Evolutionary conservation across 1,140 invertebrate genomes (phyloP).

Genomic region (Dreissena polymorpha): DNA sequence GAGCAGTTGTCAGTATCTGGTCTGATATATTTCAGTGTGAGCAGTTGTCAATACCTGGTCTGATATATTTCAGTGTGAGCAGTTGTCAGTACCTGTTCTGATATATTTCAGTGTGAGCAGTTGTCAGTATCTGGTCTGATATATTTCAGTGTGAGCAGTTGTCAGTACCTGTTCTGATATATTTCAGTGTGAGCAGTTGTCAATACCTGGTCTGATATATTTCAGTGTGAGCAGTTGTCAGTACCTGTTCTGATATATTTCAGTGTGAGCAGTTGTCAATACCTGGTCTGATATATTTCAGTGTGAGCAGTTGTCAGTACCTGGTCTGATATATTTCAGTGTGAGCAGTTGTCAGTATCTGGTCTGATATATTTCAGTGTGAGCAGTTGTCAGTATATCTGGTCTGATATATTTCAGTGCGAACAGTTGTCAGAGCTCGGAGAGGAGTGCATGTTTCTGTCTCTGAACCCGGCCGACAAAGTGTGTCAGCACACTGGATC

Average conservation of each 20-base stretch:
- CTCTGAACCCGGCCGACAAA: slow-evolving; percentile 17
- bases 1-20: slow-evolving; percentile 28
- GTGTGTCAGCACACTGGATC: slow-evolving; percentile 37
- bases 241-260: background rate
- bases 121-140: slow-evolving; percentile 6
- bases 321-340: slow-evolving; percentile 9
- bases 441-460: slow-evolving; percentile 44
- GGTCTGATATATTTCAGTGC: slow-evolving; percentile 15
- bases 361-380: slow-evolving; percentile 15
- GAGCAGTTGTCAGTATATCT: slow-evolving; percentile 28
- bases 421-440: slow-evolving; percentile 38
- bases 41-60: slow-evolving; percentile 26
- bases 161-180: background rate
- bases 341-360: slow-evolving; percentile 32
- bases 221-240: slow-evolving; percentile 37
- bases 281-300: background rate
- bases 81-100: slow-evolving; percentile 20
- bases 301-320: slow-evolving; percentile 40
- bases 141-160: slow-evolving; percentile 33
- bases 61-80: slow-evolving; percentile 16
- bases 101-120: slow-evolving; percentile 24
- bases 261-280: slow-evolving; percentile 42
- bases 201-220: background rate
- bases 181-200: slow-evolving; percentile 34
- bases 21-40: slow-evolving; percentile 13